phyloP scores from a whole-genome alignment of 2,888 invertebrate species.

The Trichopoda pennipes region DNA sequence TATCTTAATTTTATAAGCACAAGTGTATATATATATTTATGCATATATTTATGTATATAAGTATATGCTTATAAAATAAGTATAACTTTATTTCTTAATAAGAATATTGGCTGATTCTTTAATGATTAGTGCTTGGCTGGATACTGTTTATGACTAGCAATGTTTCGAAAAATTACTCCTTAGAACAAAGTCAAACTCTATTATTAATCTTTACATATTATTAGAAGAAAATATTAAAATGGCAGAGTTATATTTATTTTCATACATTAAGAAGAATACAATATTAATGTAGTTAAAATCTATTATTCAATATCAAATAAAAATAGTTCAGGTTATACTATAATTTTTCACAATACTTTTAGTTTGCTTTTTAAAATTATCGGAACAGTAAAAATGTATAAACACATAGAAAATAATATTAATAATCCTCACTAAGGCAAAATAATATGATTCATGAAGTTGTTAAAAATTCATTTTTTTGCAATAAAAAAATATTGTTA shows the following conservation, averaged over 20 bases:
- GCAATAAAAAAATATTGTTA: conserved; percentile 64
- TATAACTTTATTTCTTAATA: background rate
- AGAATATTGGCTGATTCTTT: background rate
- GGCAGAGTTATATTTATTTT: conserved; percentile 32
- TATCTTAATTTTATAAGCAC: too few relatives aligned
- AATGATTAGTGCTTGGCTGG: background rate
- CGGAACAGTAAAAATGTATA: conserved; percentile 46
- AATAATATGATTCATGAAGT: conserved; percentile 21
- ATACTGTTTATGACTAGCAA: conserved; percentile 11
- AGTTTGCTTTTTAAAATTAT: conserved; percentile 45
- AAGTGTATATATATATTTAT: too few relatives aligned
- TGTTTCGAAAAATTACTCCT: background rate
- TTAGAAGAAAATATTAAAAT: conserved; percentile 17
- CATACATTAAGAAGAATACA: conserved; percentile 31
- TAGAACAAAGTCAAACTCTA: too few relatives aligned
- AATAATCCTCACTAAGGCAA: conserved; percentile 18
- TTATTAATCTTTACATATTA: too few relatives aligned
- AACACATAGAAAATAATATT: conserved; percentile 45
- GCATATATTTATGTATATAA: background rate
- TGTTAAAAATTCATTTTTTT: conserved; percentile 62
- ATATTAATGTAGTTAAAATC: conserved; percentile 42
- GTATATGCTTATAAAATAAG: background rate
- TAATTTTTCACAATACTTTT: conserved; percentile 22
- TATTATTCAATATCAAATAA: conserved; percentile 32
- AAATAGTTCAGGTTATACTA: conserved; percentile 31